These are phyloP conservation scores for Drosophila erecta DNA, from an alignment of 1,140 invertebrate genomes.

Conservation along the genomic window DNA sequence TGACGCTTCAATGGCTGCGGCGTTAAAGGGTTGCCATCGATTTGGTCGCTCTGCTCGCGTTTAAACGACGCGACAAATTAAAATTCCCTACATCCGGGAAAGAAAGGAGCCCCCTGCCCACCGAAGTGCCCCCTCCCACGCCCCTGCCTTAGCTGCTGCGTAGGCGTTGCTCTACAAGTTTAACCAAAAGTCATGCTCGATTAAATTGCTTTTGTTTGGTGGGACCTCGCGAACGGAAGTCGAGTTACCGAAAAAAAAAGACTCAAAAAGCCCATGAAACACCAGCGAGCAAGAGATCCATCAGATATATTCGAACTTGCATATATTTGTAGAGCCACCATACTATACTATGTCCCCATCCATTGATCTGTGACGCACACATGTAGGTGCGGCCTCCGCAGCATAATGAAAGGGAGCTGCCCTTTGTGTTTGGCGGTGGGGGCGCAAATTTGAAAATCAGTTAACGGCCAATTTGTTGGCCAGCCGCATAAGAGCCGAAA, in stretches of 20 bases:
- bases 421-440: slow-evolving; percentile 11
- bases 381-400: slow-evolving; percentile 67
- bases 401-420: slow-evolving; percentile 11
- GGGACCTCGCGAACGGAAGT: slow-evolving; percentile 57
- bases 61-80: slow-evolving; percentile 83
- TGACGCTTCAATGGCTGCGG: slow-evolving; percentile 73
- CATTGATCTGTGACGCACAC: slow-evolving; percentile 54
- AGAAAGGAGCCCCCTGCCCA: neutral
- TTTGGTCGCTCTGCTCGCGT: slow-evolving; percentile 50
- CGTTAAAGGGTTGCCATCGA: slow-evolving; percentile 70
- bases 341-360: neutral
- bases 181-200: slow-evolving; percentile 83
- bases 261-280: slow-evolving; percentile 14
- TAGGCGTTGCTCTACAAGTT: slow-evolving; percentile 82
- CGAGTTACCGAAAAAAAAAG: slow-evolving; percentile 65
- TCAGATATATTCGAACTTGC: slow-evolving; percentile 10
- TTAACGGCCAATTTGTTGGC: slow-evolving; percentile 76
- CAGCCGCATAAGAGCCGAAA: slow-evolving; percentile 66
- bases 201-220: slow-evolving; percentile 77
- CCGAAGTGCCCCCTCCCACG: neutral
- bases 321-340: neutral
- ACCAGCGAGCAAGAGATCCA: neutral
- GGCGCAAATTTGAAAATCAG: slow-evolving; percentile 77
- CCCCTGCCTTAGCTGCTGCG: slow-evolving; percentile 26
- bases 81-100: slow-evolving; percentile 80